Conservation (phyloP, 2,888 invertebrate genomes). For the Sceliomorpha sp. region DNA sequence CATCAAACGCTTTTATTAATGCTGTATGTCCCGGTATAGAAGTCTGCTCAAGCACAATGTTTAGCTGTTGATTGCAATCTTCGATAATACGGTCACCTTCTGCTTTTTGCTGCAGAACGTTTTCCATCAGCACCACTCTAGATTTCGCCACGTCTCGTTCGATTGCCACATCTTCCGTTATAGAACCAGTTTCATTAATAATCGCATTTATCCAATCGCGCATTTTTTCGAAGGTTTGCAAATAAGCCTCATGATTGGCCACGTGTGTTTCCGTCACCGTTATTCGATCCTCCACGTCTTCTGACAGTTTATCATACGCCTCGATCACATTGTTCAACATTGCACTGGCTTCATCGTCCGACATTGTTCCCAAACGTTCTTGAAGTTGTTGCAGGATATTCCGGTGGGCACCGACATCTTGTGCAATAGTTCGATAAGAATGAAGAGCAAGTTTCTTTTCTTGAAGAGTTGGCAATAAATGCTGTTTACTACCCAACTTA, state of each 20-base stretch:
- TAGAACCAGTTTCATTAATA: conserved; percentile 86
- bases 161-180: conserved; percentile 89
- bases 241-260: conserved; percentile 89
- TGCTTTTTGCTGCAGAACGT: conserved; percentile 86
- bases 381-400: conserved; percentile 91
- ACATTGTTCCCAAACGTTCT: conserved; percentile 89
- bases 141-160: conserved; percentile 90
- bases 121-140: conserved; percentile 88
- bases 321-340: conserved; percentile 88
- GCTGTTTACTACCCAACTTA: conserved; percentile 86
- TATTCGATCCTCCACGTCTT: conserved; percentile 86
- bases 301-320: conserved; percentile 86
- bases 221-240: conserved; percentile 90
- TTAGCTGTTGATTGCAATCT: conserved; percentile 86
- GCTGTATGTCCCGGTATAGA: conserved; percentile 86
- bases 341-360: conserved; percentile 89
- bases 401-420: conserved; percentile 93
- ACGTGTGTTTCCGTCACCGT: conserved; percentile 87
- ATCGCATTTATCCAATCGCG: conserved; percentile 91
- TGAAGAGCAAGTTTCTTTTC: conserved; percentile 95
- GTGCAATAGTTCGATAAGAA: conserved; percentile 88
- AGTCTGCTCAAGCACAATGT: conserved; percentile 88
- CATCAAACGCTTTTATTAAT: conserved; percentile 87
- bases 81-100: conserved; percentile 88
- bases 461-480: conserved; percentile 89